Evolutionary conservation across 2,113 vertebrate species (phyloP).

Genomic region (Silurus meridionalis): DNA sequence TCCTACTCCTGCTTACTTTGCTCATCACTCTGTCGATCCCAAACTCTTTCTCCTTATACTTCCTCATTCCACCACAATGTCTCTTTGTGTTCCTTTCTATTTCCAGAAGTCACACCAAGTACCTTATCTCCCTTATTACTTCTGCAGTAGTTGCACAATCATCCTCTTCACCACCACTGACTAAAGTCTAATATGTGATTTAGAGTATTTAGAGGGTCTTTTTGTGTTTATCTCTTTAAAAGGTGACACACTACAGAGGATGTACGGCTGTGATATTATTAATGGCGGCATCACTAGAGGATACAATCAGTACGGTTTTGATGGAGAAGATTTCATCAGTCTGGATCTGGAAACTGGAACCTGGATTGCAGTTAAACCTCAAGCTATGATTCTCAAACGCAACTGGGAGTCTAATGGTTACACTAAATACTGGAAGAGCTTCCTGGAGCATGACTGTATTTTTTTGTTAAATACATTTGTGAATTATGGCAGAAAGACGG

Average conservation of each 20-base stretch:
- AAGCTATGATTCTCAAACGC: slow-evolving; percentile 18
- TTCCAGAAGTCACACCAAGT: too few species aligned
- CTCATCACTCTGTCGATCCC: too few species aligned
- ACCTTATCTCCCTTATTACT: too few species aligned
- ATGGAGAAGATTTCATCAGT: slow-evolving; percentile 39
- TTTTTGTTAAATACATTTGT: background rate
- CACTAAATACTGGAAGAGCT: background rate
- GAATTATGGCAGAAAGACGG: background rate
- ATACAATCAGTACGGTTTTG: background rate
- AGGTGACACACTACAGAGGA: background rate
- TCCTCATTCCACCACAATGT: too few species aligned
- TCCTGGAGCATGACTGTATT: background rate
- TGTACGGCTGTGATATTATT: slow-evolving; percentile 22
- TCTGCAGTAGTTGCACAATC: too few species aligned
- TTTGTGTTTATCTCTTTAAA: background rate
- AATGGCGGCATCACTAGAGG: background rate
- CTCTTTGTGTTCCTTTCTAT: too few species aligned
- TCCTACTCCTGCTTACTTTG: too few species aligned
- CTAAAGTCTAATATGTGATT: too few species aligned
- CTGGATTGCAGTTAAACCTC: background rate
- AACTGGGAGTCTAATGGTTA: background rate
- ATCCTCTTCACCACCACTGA: background rate
- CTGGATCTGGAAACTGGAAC: slow-evolving; percentile 8
- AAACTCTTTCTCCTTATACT: too few species aligned
- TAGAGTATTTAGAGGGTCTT: background rate